phyloP scores from a whole-genome alignment of 2,888 invertebrate genomes.

The Cybosia mesomella region DNA sequence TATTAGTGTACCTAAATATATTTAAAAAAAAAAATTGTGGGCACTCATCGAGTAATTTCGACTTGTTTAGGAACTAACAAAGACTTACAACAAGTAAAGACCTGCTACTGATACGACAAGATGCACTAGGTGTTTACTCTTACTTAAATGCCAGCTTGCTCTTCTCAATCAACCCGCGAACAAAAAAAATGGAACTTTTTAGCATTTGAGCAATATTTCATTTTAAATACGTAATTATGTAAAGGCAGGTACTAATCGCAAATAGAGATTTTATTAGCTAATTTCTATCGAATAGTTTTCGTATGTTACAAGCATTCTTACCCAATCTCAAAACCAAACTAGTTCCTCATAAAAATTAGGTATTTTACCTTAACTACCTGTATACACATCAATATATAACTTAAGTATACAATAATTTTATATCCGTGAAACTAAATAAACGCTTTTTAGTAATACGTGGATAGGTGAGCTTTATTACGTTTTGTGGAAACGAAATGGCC shows the following conservation, averaged over 20 bases:
- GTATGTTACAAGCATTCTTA: not conserved
- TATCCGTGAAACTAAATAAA: constrained; percentile 54
- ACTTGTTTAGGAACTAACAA: too few species aligned
- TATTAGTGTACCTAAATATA: too few species aligned
- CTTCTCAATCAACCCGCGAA: not conserved
- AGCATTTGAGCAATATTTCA: not conserved
- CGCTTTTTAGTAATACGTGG: constrained; percentile 64
- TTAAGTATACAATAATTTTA: not conserved
- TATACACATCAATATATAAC: not conserved
- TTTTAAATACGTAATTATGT: not conserved
- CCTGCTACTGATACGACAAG: not conserved
- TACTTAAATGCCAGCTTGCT: too few species aligned
- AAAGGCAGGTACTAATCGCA: not conserved
- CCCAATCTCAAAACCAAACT: not conserved
- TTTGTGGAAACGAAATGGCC: constrained; percentile 75
- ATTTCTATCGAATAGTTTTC: not conserved
- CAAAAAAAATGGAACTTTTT: not conserved
- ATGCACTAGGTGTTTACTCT: not conserved
- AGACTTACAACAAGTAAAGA: too few species aligned
- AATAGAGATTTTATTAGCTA: not conserved
- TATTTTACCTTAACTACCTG: constrained; percentile 8
- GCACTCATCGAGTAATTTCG: too few species aligned
- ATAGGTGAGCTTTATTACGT: constrained; percentile 75
- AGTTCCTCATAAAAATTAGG: not conserved
- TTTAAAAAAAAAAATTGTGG: too few species aligned